phyloP scores from a whole-genome alignment of 2,888 invertebrate species.

The Uropetala carovei region DNA sequence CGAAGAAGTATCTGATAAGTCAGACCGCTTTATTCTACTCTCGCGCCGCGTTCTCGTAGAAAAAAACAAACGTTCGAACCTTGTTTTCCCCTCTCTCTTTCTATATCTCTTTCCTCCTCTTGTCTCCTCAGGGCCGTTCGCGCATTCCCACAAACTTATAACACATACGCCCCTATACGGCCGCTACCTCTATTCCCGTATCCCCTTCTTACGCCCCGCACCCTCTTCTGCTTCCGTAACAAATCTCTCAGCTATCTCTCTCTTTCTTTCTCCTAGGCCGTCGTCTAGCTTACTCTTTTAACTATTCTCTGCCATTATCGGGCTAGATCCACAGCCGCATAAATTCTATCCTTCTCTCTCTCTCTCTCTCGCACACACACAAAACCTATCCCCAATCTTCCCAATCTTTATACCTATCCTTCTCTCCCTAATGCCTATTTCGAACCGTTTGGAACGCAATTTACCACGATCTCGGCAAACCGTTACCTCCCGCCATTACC shows the following conservation, averaged over 20 bases:
- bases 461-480: neutral
- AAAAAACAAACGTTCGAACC: neutral
- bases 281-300: neutral
- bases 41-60: neutral
- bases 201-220: neutral
- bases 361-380: neutral
- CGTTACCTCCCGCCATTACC: neutral
- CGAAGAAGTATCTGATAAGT: neutral
- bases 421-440: slow-evolving; percentile 41
- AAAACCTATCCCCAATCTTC: slow-evolving; percentile 10
- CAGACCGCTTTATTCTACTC: neutral
- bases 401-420: slow-evolving; percentile 31
- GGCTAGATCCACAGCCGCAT: slow-evolving; percentile 6
- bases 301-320: slow-evolving; percentile 56
- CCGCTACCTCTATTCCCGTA: neutral
- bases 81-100: neutral
- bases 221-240: neutral
- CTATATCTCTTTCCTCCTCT: neutral
- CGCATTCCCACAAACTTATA: neutral
- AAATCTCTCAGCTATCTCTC: neutral
- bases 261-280: neutral
- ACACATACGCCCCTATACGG: neutral
- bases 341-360: neutral
- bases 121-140: neutral
- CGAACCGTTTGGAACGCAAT: neutral